phyloP scores from a whole-genome alignment of 2,888 invertebrate species.

The Lepetodrilus schrolli region DNA sequence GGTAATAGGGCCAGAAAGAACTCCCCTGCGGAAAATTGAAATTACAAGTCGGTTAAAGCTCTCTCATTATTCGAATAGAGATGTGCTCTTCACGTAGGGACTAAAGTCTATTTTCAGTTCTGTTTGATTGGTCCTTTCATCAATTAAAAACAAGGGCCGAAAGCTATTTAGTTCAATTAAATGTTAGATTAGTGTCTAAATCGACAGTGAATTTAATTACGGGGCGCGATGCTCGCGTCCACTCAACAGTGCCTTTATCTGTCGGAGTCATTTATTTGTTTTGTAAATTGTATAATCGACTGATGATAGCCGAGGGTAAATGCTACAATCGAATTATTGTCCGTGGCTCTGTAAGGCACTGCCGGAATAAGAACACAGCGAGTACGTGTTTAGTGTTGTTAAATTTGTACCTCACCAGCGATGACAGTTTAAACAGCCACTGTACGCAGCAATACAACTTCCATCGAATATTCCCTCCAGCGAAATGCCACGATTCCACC shows the following conservation, averaged over 20 bases:
- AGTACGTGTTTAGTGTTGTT: constrained; percentile 27
- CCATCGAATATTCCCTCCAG: not conserved
- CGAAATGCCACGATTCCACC: not conserved
- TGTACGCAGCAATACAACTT: not conserved
- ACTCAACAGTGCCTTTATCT: constrained; percentile 25
- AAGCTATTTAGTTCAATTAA: constrained; percentile 32
- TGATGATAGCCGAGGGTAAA: constrained; percentile 23
- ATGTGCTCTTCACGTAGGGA: not conserved
- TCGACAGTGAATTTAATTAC: constrained; percentile 32
- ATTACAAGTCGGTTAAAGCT: constrained; percentile 27
- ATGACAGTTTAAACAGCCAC: not conserved
- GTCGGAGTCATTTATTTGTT: constrained; percentile 32
- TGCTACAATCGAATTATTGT: constrained; percentile 27
- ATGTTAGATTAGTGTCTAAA: constrained; percentile 25
- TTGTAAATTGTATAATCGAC: constrained; percentile 31
- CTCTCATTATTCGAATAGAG: not conserved
- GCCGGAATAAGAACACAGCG: constrained; percentile 19
- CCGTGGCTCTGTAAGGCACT: not conserved
- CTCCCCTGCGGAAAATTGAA: constrained; percentile 23
- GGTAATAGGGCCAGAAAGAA: constrained; percentile 1
- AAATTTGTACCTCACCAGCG: not conserved
- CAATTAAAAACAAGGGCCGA: constrained; percentile 31
- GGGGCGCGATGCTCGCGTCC: constrained; percentile 9
- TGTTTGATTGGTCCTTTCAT: constrained; percentile 31
- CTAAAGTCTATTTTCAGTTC: constrained; percentile 7